Evolutionary conservation across 2,113 vertebrate genomes (phyloP), one percentile per base, ranked within the genome.

Genomic region (Zootoca vivipara): DNA sequence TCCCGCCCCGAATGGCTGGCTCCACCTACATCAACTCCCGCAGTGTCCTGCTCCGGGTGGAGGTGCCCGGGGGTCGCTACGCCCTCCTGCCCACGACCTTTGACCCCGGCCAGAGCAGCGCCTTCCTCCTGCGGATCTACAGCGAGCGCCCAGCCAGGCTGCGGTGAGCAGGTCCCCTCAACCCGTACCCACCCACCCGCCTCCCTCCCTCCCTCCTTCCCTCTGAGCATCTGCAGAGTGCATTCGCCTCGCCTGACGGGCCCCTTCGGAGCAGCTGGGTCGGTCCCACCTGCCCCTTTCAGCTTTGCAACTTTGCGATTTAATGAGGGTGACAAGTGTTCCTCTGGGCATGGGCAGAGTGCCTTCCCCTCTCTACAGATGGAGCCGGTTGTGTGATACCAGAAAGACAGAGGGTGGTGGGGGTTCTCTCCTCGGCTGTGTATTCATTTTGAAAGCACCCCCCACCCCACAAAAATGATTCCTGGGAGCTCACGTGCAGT

Each of bases 321-420:
- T 67, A 28, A 46, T 15, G 26, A 24, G 4, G 46, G 46, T 46
- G 46, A 46, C 46, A 46, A 52, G n/a, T 6, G 42, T 20, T 15
- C 1, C 75, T 4, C 30, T 56, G 24, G 28, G 80, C 35, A 40
- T 13, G 24, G 33, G 33, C 62, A 28, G 24, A 15, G 28, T 28
- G 22, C 30, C 28, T 13, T 78, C n/a, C 46, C 46, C 26, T 75
- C 73, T 1, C 35, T 2, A 28, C 2, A 26, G 3, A 2, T 5
- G 35, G 22, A 13, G 33, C 2, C 0, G 5, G 3, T 15, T 18
- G 58, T 12, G 0, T 2, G 58, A 62, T 62, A 62, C 7, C 15
- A 3, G 7, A 38, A 15, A 38, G 2, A n/a, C 15, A 3, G 33
- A 22, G 72, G 33, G 0, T 2, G 33, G 7, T 4, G 72, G 33